Base-by-base conservation (phyloP, 2,113 vertebrate genomes). In the Cinclus mexicanus region DNA sequence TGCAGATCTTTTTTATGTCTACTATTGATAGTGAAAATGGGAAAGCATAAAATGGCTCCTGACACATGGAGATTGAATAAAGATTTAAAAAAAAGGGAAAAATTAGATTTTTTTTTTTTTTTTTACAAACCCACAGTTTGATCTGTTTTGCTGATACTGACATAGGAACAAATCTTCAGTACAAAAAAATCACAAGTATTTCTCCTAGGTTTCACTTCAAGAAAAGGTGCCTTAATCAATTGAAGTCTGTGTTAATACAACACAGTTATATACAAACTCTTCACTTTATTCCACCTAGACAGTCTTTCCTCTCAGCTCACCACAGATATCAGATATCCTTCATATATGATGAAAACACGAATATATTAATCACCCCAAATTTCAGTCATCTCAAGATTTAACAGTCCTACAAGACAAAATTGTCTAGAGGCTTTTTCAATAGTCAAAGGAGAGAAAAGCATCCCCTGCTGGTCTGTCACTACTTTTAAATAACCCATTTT, bases 391-490 rank as follows among this genome's bases (percentile, higher is more conserved):
- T 46, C 41, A 74, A 59, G 81, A 78, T 63, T 16, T 39, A 69
- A 26, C 14, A 52, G 24, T 44, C 11, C 12, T 39, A 55, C 28
- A 90, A 16, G 21, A 60, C 12, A n/a, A 61, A 78, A 46, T 8
- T 65, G 2, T 49, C 21, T 29, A 56, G 14, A 77, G 16, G 39
- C 8, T 69, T 60, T 35, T 76, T 37, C 28, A 65, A 44, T 7
- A 57, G 19, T 20, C 15, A 63, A 44, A 90, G 11, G 9, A 82
- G 13, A 65, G 8, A 64, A 19, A 44, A 13, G 2, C 4, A n/a
- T 17, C 21, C 71, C 75, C 15, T 57, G 23, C 52, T 0, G 1
- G 4, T 24, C 39, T 55, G 23, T 12, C 1, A 1, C 20, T 1
- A 12, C 10, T 55, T 47, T 59, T 25, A 88, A 81, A 56, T 55